Conservation (phyloP, 2,888 invertebrate genomes). For the Coremacera marginata region DNA sequence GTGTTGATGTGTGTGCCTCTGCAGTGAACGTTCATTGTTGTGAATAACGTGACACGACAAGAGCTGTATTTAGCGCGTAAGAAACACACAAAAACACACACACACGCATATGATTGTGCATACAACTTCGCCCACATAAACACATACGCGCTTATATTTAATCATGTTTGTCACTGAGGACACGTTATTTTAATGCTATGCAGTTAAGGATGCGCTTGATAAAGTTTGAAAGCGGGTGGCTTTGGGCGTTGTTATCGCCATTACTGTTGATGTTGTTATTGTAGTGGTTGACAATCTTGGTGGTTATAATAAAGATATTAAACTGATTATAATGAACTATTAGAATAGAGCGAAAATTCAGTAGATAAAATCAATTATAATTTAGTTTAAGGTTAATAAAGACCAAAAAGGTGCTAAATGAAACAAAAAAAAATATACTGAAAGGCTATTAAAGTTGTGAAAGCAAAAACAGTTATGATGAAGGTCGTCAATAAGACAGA, state of each 20-base stretch:
- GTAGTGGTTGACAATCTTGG: constrained; percentile 27
- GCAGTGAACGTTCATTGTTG: constrained; percentile 14
- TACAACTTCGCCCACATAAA: neutral
- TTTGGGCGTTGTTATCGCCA: neutral
- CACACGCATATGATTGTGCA: neutral
- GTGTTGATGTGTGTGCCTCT: neutral
- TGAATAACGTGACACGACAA: constrained; percentile 25
- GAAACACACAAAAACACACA: neutral
- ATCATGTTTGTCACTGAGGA: constrained; percentile 29
- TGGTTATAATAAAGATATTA: constrained; percentile 42
- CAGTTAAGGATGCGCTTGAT: constrained; percentile 26
- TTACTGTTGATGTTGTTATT: neutral
- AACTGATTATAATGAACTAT: constrained; percentile 39
- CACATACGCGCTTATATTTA: constrained; percentile 25
- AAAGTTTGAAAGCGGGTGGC: constrained; percentile 4
- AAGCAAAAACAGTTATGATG: too few relatives aligned
- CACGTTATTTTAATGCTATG: constrained; percentile 27
- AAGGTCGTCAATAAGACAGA: too few relatives aligned
- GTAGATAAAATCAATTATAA: too few relatives aligned
- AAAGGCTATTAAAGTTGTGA: constrained; percentile 38
- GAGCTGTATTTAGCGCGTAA: constrained; percentile 22
- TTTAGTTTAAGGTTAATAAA: too few relatives aligned
- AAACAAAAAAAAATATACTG: constrained; percentile 2
- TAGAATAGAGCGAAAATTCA: neutral
- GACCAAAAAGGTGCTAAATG: too few relatives aligned